Base-by-base conservation (phyloP, 2,113 vertebrate species). In the Carettochelys insculpta region DNA sequence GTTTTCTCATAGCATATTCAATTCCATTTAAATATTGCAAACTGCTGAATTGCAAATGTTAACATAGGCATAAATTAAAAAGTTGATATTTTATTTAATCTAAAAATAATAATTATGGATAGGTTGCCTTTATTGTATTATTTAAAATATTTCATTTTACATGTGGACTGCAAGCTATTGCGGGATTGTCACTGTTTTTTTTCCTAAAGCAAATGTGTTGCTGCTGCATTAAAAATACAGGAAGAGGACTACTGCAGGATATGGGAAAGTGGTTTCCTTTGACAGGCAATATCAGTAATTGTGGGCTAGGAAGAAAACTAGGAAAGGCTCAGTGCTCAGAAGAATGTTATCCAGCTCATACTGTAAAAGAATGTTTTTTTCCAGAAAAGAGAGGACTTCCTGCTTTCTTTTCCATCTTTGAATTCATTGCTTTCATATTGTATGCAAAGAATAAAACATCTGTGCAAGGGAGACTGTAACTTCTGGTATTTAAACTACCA, bases 31-130 rank as follows among this genome's bases (percentile, higher is more conserved):
- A 97, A 98, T 97, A 97, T 97, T 97, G 95, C 95, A 97, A 96
- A 94, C 90, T 95, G 89, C 88, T 97, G 95, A 97, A 97, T 97
- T 95, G 97, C 92, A 96, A 97, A 97, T 97, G 94, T 97, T 98
- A 98, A 97, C 91, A 79, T 94, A 97, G 89, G 85, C 93, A 96
- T 98, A 95, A 97, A 98, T 97, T 94, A 96, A 96, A 97, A 97
- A 97, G 95, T 86, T 97, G 96, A 97, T 98, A 97, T 97, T 98
- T 98, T 97, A 97, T 97, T 96, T 97, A 98, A 96, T 94, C 80
- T 94, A 93, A 97, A 97, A 98, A 97, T 97, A 94, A 77, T 94
- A 94, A 96, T 97, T 97, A 95, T 93, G 82, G 78, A 94, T 97
- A 95, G 89, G 85, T 82, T 94, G 90, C 56, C 93, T 97, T 96